These are phyloP conservation scores for Hypomecis atomaria DNA, from an alignment of 2,888 invertebrate species.

Conservation along the genomic window DNA sequence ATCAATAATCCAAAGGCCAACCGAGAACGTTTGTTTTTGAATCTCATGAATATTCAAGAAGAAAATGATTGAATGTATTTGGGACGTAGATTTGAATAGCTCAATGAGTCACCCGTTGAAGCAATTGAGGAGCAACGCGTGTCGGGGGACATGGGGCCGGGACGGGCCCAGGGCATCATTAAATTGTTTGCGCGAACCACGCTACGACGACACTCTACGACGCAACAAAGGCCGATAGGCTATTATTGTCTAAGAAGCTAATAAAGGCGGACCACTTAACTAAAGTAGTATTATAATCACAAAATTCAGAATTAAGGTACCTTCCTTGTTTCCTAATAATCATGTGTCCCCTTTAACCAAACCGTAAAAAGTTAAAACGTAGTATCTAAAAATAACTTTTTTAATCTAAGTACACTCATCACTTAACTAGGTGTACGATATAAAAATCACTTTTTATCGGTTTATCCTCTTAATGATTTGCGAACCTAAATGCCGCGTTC, in stretches of 20 bases:
- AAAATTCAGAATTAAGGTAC: no score
- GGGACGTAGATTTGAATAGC: conserved; percentile 49
- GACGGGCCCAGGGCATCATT: conserved; percentile 18
- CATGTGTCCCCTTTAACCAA: no score
- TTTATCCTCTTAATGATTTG: no score
- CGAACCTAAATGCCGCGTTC: no score
- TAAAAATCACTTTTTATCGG: no score
- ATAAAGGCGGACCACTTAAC: background rate
- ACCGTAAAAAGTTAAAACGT: no score
- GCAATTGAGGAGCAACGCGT: conserved; percentile 48
- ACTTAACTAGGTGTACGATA: no score
- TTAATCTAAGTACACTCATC: no score
- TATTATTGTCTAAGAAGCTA: background rate
- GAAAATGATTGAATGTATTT: conserved; percentile 51
- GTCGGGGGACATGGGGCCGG: conserved; percentile 9
- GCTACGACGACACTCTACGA: conserved; percentile 4
- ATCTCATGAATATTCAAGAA: conserved; percentile 47
- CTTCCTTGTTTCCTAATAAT: no score
- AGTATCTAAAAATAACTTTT: no score
- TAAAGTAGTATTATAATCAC: no score
- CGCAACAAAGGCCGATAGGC: conserved; percentile 1
- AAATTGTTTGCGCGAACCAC: conserved; percentile 20
- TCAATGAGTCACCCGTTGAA: conserved; percentile 57
- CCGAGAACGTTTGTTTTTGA: conserved; percentile 16
- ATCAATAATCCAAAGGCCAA: conserved; percentile 27